Evolutionary conservation across 2,888 invertebrate species (phyloP), one percentile per base, ranked within the genome.

Genomic region (Drosophila antonietae): DNA sequence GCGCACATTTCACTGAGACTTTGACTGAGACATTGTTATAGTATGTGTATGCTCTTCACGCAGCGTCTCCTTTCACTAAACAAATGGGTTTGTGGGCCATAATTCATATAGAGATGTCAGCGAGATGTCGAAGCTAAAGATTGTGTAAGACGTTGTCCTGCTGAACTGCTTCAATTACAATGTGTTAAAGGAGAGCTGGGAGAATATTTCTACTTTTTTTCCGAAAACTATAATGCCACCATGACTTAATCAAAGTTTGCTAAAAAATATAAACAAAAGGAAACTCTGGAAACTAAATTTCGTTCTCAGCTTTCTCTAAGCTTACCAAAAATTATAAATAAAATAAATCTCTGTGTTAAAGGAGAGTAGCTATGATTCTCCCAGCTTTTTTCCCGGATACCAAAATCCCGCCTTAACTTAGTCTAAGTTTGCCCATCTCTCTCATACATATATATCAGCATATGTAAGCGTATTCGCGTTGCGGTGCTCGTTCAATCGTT

Each of bases 11-110:
- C 62, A 51, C 41, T 46, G 58, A 62, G 68, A 39, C 64, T 43
- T 51, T 59, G 68, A 77, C 78, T 74, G 70, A 78, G 78, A 74
- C 76, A 70, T 66, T 70, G 69, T 62, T 46, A 35, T 51, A 28
- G 28, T 28, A 10, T 51, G 20, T 55, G 43, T 63, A 20, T 78
- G 43, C 70, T 15, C 73, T 63, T n/a, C 6, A 7, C 2, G 7
- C 28, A 12, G 14, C 18, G 23, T 53, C 60, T 70, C 60, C 18
- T 18, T n/a, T 49, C n/a, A 10, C 20, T 41, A 57, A 33, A 15
- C 35, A 7, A 33, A 20, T 20, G 4, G 3, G 20, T 46, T 47
- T 47, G 46, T 18, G 3, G 51, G 9, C 23, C 49, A 56, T 33
- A 35, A 53, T 28, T 51, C 41, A 49, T 23, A 14, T 14, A 12